Base-by-base conservation (phyloP, 2,113 vertebrate genomes). In the Petroica traversi region DNA sequence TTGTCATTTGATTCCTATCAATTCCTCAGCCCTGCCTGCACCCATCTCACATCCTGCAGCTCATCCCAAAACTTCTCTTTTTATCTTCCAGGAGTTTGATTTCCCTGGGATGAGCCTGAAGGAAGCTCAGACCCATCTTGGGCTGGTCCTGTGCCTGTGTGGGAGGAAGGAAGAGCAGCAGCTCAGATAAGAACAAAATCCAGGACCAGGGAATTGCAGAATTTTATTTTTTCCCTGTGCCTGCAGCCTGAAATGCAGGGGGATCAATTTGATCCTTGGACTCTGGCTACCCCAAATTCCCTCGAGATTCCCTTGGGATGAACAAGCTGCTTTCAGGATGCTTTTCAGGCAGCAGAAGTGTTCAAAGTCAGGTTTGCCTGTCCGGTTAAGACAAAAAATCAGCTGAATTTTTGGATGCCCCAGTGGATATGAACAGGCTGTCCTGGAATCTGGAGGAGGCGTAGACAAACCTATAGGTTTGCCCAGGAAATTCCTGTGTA, bases 401-500 rank as follows among this genome's bases (percentile, higher is more conserved):
- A n/a, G 31, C 12, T 34, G 78, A n/a, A 26, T 58, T 92, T 91
- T 79, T 57, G 31, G 49, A 61, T 66, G 63, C 24, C 40, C 55
- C 29, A 31, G 8, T 66, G 67, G 41, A 17, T 80, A 24, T 59
- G 22, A 88, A 90, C 63, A 92, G 51, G 5, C 40, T 80, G 49
- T 80, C 51, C 75, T 43, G 58, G 55, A 57, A 28, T 29, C 71
- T 85, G 88, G 58, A 83, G 63, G 67, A 72, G 52, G 34, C 2
- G 0, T 4, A 41, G 82, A 33, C 46, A 86, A 67, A 83, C 59
- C 55, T 84, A 17, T 74, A 90, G 59, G 59, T 43, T 73, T 52
- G 59, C 31, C 15, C 75, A 93, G 91, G 92, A 93, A 97, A 81
- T 94, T 93, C 85, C 83, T 91, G 92, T 89, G 2, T 82, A 68